phyloP scores from a whole-genome alignment of 2,113 vertebrate genomes.

The Amazona vittata region DNA sequence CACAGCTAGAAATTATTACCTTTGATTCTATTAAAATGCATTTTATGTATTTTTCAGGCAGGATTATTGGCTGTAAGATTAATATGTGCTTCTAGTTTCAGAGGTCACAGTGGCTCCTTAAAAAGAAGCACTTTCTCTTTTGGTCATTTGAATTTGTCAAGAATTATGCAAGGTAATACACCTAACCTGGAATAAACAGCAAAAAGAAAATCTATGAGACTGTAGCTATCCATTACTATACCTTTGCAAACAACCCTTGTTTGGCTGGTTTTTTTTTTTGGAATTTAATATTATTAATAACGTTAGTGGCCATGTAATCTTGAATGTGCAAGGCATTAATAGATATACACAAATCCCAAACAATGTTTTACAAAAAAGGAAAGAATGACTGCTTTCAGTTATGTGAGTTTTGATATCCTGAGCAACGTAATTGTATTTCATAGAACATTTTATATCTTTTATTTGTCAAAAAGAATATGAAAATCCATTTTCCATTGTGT shows the following conservation, averaged over 20 bases:
- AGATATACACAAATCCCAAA: neutral
- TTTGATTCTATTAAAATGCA: neutral
- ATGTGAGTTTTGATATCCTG: neutral
- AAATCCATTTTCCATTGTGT: neutral
- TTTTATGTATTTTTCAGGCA: conserved; percentile 35
- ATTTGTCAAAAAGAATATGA: neutral
- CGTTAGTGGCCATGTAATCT: neutral
- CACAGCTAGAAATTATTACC: conserved; percentile 17
- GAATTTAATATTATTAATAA: neutral
- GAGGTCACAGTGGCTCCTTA: neutral
- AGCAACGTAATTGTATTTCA: neutral
- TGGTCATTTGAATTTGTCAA: neutral
- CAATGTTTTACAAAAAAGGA: neutral
- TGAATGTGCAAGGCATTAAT: neutral
- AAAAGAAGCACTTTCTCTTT: conserved; percentile 1
- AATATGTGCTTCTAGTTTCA: conserved; percentile 15
- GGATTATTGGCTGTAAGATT: conserved; percentile 33
- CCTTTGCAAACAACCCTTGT: neutral
- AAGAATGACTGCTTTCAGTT: neutral
- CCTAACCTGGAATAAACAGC: neutral
- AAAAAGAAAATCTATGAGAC: neutral
- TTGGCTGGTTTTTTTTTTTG: neutral
- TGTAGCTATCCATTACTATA: neutral
- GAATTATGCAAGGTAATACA: neutral
- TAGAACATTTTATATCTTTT: neutral